Evolutionary conservation across 2,888 invertebrate species (phyloP).

Genomic region (Dendrolimus pini): DNA sequence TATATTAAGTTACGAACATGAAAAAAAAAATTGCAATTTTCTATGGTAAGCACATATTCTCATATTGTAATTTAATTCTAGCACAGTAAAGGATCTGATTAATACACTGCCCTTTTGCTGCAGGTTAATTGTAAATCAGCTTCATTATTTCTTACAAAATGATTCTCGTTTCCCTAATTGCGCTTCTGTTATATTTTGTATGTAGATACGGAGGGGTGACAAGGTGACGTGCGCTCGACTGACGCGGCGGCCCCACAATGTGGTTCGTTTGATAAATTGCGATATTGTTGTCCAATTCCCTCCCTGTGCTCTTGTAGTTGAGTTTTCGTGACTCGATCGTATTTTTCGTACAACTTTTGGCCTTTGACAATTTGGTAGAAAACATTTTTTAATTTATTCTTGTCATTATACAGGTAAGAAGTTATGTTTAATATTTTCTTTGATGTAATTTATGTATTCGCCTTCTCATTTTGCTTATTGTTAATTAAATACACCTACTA

Average conservation of each 20-base stretch:
- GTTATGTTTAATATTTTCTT: no score
- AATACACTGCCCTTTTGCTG: background rate
- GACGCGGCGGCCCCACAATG: slow-evolving; percentile 55
- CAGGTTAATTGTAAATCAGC: background rate
- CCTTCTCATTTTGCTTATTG: no score
- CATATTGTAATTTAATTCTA: background rate
- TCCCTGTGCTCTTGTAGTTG: slow-evolving; percentile 23
- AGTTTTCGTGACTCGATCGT: background rate
- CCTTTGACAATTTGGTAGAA: background rate
- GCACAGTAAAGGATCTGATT: background rate
- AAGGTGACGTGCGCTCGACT: slow-evolving; percentile 19
- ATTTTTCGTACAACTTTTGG: background rate
- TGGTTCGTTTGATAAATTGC: slow-evolving; percentile 72
- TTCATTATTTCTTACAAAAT: background rate
- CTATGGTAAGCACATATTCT: no score
- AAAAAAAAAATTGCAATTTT: no score
- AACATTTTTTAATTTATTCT: background rate
- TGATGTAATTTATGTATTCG: no score
- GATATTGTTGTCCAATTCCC: slow-evolving; percentile 59
- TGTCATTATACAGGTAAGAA: background rate
- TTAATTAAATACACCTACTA: no score
- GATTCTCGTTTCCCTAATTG: slow-evolving; percentile 8
- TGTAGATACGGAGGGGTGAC: slow-evolving; percentile 30
- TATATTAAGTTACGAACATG: no score
- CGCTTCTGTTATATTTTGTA: slow-evolving; percentile 28